Evolutionary conservation across 2,797 vertebrate species (phyloP).

Genomic region (Toxotes lorentzi): DNA sequence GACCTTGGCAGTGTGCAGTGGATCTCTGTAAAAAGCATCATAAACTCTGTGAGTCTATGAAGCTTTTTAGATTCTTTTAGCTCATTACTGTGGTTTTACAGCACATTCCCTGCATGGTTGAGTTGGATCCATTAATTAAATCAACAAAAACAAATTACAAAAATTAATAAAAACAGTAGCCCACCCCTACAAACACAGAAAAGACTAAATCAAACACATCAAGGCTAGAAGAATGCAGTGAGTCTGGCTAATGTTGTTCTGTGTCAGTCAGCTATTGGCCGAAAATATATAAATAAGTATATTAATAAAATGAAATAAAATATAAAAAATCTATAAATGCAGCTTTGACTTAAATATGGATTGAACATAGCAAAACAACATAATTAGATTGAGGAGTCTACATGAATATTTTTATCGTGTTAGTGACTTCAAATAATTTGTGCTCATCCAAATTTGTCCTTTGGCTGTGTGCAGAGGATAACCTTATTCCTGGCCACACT

Average conservation of each 20-base stretch:
- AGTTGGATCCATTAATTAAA: neutral
- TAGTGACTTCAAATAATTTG: constrained; percentile 22
- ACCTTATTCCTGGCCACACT: constrained; percentile 48
- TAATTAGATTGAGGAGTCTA: neutral
- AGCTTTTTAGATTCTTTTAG: neutral
- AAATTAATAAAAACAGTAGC: neutral
- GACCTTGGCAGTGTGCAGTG: neutral
- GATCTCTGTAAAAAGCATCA: too few species aligned
- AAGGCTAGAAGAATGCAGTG: neutral
- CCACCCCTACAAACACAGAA: neutral
- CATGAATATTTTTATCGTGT: neutral
- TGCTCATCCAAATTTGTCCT: constrained; percentile 24
- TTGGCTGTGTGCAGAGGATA: constrained; percentile 29
- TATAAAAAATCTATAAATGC: too few species aligned
- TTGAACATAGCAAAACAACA: neutral
- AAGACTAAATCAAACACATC: neutral
- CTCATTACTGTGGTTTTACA: neutral
- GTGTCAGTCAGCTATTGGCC: neutral
- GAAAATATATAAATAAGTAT: too few species aligned
- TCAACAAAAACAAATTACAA: too few species aligned
- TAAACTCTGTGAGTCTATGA: constrained; percentile 3
- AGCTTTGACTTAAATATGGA: neutral
- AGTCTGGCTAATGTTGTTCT: neutral
- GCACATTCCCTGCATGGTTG: neutral
- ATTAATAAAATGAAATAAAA: too few species aligned